Conservation (phyloP, 2,113 vertebrate species). For the Rhynchomys soricoides region DNA sequence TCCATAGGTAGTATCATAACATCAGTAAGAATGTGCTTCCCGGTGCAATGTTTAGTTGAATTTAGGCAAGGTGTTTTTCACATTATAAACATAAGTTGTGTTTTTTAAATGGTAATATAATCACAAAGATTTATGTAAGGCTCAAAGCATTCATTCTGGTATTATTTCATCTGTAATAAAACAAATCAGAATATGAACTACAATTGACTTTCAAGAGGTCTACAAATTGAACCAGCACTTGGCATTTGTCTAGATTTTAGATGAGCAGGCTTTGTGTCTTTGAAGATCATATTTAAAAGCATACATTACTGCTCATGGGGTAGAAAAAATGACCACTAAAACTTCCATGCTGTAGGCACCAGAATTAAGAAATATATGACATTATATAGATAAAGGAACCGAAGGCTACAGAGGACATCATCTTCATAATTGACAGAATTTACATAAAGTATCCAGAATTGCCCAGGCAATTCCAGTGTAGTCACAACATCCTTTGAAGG, state of each 20-base stretch:
- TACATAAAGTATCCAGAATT: not conserved
- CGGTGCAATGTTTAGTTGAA: not conserved
- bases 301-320: not conserved
- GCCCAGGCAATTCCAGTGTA: not conserved
- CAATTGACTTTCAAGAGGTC: not conserved
- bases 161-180: conserved; percentile 18
- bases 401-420: not conserved
- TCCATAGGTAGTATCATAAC: not conserved
- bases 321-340: not conserved
- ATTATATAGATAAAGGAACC: not conserved
- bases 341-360: not conserved
- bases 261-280: not conserved
- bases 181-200: not conserved
- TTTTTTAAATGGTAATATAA: conserved; percentile 23
- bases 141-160: conserved; percentile 25
- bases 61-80: not conserved
- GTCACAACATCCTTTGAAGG: not conserved
- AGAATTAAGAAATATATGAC: not conserved
- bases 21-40: no score
- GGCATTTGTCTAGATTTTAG: not conserved
- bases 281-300: not conserved
- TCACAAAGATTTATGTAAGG: conserved; percentile 5
- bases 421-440: not conserved
- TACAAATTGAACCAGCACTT: not conserved
- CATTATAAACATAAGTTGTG: conserved; percentile 9